Conservation (phyloP, 2,797 vertebrate genomes). For the Cygnus olor region DNA sequence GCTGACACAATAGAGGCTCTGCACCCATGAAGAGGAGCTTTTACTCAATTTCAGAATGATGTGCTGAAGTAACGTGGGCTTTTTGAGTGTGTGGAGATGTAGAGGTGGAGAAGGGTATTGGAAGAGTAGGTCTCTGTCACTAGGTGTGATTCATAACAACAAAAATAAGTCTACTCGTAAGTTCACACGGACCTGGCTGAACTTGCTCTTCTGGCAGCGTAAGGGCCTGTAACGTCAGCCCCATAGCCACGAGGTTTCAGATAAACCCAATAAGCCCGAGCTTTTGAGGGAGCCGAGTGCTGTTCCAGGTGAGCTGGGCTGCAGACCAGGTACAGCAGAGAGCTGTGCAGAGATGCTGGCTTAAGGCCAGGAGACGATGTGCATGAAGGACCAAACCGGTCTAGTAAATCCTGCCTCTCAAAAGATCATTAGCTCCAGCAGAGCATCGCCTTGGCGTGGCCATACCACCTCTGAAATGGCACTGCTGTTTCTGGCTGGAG, state of each 20-base stretch:
- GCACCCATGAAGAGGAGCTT: background rate
- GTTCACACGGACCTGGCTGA: background rate
- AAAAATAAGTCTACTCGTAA: background rate
- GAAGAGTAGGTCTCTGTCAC: background rate
- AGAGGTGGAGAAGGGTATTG: background rate
- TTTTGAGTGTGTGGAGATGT: background rate
- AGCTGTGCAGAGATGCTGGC: background rate
- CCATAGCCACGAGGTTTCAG: background rate
- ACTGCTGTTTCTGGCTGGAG: background rate
- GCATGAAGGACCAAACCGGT: background rate
- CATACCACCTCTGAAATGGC: accelerated
- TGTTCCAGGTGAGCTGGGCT: background rate
- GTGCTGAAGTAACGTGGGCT: background rate
- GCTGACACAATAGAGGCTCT: background rate
- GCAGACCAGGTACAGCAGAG: background rate
- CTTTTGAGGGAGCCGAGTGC: background rate
- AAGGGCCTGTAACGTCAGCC: background rate
- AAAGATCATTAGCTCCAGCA: background rate
- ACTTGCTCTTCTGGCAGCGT: background rate
- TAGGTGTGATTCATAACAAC: background rate
- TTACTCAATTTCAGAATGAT: background rate
- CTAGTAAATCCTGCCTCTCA: background rate
- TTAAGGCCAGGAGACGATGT: background rate
- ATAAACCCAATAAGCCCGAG: background rate
- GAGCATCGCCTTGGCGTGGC: background rate